Evolutionary conservation across 92 coral and sea anemone species (phyloP), one percentile per base, ranked within the genome.

Genomic region (Plumapathes pennacea): DNA sequence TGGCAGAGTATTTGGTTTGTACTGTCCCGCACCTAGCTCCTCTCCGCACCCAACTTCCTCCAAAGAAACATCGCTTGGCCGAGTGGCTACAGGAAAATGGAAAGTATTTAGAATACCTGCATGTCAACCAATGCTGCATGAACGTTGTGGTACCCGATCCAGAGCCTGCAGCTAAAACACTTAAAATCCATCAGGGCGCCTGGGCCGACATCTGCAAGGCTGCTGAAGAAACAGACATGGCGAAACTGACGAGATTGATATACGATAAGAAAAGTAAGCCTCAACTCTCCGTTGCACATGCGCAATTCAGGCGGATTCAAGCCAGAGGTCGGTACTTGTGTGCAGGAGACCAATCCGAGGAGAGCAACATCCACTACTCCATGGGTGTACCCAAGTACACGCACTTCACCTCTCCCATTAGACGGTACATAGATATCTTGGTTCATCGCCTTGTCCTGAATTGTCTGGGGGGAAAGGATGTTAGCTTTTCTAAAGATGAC

Each of bases 381-480:
- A 69, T 91, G 32, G 70, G 67, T 21, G 38, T 88, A 3, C 65
- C 52, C 27, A 43, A 46, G 5, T 91, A 91, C 31, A 78, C 87
- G 19, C 97, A 83, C 40, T 91, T 91, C 26, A 91, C 96, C 13
- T 91, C 97, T 30, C 97, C 97, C 22, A 91, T 87, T 50, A 74
- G 97, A 27, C 96, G 97, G 7, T 91, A 91, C 56, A 72, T 91
- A 10, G 97, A 91, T 67, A 67, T 91, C 5, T 79, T 59, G 5
- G 95, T 91, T 13, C 97, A 91, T 54, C 95, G 97, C 10, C 74
- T 74, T 37, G 51, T 83, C 18, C 44, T 85, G 11, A 4, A 38
- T 32, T 7, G 41, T 13, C 13, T 23, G 29, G 41, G 17, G 2
- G 55, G 21, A 9, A 29, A 14, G 33, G 10, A 64, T 18, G 66